Base-by-base conservation (phyloP, 2,797 vertebrate genomes). In the Limnodromus scolopaceus region DNA sequence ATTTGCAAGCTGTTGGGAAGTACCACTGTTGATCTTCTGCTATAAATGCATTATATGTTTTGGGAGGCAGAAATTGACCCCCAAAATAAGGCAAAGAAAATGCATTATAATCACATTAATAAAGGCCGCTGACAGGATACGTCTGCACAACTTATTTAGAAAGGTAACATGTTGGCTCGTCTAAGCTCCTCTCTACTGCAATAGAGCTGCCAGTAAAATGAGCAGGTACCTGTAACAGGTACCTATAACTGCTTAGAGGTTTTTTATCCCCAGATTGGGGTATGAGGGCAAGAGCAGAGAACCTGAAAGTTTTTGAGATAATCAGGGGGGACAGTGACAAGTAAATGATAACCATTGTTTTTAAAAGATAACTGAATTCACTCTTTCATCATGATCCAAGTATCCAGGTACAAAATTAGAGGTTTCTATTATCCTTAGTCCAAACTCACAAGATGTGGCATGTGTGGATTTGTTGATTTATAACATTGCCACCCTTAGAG, bases 281-380 rank as follows among this genome's bases (percentile, higher is more conserved):
- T 3, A 6, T 48, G 25, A 1, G 28, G 9, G 22, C 8, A 70
- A 71, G 8, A 75, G 23, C 25, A 83, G 55, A 57, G 39, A 63
- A 49, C 4, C 10, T 58, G 25, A 46, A 84, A 16, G 9, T 6
- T 71, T 92, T 76, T 46, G 12, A 66, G 30, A 38, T 32, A 64
- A 27, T 32, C 0, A 0, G 2, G 36, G 13, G 3, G 3, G 9
- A 20, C 3, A 17, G 3, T 45, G 4, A 8, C 36, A 82, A 75
- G 23, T 45, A 49, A 83, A 68, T 1, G 1, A 51, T 39, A 66
- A 41, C 3, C 24, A 14, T 32, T 8, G 8, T 43, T 87, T 95
- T 95, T 75, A 61, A 57, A 54, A 88, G 15, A 53, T 22, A 3
- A 9, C 8, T 49, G 55, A 36, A 71, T 58, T 94, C 16, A 11